These are phyloP conservation scores for Temnothorax unifasciatus DNA, from an alignment of 2,888 invertebrate species.

Conservation along the genomic window DNA sequence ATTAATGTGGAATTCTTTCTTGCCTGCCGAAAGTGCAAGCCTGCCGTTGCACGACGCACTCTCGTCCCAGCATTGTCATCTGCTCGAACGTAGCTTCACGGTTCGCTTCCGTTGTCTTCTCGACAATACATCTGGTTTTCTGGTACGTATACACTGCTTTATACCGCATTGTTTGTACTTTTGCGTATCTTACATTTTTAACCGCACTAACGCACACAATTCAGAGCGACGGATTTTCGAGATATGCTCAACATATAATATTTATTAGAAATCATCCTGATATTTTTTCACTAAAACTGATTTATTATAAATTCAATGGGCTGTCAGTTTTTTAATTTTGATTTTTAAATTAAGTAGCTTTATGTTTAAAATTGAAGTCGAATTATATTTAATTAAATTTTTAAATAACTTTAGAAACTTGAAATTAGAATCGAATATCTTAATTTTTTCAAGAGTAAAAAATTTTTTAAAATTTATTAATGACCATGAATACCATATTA, in stretches of 20 bases:
- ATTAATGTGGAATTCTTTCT: constrained; percentile 97
- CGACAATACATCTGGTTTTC: constrained; percentile 99
- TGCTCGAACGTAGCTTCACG: constrained; percentile 98
- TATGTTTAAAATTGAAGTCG: not conserved
- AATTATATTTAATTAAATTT: not conserved
- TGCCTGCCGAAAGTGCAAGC: constrained; percentile 92
- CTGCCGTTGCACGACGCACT: constrained; percentile 95
- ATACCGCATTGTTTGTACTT: not conserved
- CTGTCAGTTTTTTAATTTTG: not conserved
- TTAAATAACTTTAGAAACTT: not conserved
- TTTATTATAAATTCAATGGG: too few relatives aligned
- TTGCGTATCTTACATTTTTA: not conserved
- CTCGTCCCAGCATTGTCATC: constrained; percentile 94
- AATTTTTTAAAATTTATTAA: not conserved
- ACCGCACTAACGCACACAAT: not conserved
- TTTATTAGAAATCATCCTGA: not conserved
- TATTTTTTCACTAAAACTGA: too few relatives aligned
- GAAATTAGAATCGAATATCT: not conserved
- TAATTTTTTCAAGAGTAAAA: not conserved
- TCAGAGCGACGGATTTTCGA: not conserved
- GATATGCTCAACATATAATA: too few relatives aligned
- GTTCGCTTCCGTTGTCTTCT: constrained; percentile 99
- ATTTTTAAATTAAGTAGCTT: not conserved
- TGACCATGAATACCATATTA: not conserved
- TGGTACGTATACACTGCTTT: constrained; percentile 89